A percentile compares a stretch with the other conserved stretches of the same genome.
Evolutionary conservation across 2,113 vertebrate species (phyloP).

Genomic region (Eclectus roratus): DNA sequence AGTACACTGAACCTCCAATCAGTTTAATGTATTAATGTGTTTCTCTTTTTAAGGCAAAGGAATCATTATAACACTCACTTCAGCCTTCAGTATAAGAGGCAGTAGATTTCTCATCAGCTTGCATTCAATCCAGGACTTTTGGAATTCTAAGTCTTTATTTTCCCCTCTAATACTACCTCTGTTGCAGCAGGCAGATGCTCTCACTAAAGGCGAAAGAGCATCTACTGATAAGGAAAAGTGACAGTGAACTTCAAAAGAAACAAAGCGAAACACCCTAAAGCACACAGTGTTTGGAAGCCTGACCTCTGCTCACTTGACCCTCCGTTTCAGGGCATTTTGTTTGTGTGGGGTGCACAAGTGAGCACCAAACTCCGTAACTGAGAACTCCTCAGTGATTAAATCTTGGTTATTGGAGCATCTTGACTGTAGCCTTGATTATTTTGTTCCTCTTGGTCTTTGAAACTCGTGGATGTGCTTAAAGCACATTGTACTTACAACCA

Average conservation of each 20-base stretch:
- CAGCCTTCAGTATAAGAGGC: not conserved
- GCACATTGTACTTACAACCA: rapidly evolving
- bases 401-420: not conserved
- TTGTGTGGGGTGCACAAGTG: not conserved
- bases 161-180: not conserved
- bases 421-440: not conserved
- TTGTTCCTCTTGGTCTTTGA: not conserved
- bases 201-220: not conserved
- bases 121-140: not conserved
- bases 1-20: not conserved
- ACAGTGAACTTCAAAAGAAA: conserved; percentile 34
- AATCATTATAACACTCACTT: not conserved
- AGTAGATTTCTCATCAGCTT: not conserved
- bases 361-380: not conserved
- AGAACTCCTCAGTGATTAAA: not conserved
- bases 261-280: not conserved
- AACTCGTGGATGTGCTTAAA: not conserved
- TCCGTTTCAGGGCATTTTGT: not conserved
- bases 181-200: not conserved
- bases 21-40: not conserved
- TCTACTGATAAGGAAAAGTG: not conserved
- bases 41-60: not conserved
- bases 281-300: not conserved
- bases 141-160: not conserved
- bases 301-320: not conserved